Evolutionary conservation across 2,888 invertebrate species (phyloP).

Genomic region (Pseudococcus viburni): DNA sequence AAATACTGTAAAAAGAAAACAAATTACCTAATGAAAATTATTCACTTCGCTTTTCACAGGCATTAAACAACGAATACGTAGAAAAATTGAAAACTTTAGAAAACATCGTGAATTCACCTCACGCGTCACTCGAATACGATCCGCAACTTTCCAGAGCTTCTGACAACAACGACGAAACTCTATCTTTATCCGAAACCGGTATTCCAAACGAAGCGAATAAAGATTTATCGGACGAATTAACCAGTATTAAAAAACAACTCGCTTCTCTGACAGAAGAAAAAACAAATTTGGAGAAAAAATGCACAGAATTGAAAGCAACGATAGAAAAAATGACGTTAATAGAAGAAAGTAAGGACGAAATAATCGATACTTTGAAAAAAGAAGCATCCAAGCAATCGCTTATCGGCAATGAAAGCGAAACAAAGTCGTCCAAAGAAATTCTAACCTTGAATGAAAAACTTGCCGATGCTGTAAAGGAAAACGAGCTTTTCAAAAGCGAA

Average conservation of each 20-base stretch:
- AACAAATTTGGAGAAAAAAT: constrained; percentile 40
- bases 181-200: not conserved
- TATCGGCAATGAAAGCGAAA: constrained; percentile 15
- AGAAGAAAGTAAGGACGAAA: constrained; percentile 54
- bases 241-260: not conserved
- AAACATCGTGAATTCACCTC: constrained; percentile 73
- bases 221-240: constrained; percentile 23
- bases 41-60: not conserved
- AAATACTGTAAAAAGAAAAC: not conserved
- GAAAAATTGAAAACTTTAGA: constrained; percentile 67
- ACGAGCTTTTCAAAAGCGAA: constrained; percentile 66
- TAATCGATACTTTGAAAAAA: constrained; percentile 41
- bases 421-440: constrained; percentile 73
- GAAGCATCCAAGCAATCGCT: not conserved
- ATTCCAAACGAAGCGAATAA: not conserved
- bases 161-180: not conserved
- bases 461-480: constrained; percentile 72
- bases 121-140: constrained; percentile 53
- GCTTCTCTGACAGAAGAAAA: constrained; percentile 39
- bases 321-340: constrained; percentile 54
- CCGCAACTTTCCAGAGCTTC: not conserved
- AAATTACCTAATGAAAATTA: not conserved
- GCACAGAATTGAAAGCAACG: not conserved
- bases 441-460: constrained; percentile 75
- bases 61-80: constrained; percentile 66